These are phyloP conservation scores for Columbina picui DNA, from an alignment of 2,113 vertebrate genomes.

Conservation along the genomic window DNA sequence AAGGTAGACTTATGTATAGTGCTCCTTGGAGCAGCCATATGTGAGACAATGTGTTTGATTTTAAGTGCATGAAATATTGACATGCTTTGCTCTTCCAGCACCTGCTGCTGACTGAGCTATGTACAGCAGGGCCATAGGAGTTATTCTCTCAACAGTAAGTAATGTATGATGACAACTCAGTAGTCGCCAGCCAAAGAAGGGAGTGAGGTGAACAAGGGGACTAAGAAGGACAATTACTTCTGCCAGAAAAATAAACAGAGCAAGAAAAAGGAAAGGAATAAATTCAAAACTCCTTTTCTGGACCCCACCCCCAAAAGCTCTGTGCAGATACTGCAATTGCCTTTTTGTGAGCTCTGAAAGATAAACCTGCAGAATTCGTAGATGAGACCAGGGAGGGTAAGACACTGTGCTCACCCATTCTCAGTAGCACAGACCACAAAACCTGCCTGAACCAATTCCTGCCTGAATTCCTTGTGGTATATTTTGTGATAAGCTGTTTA, in stretches of 20 bases:
- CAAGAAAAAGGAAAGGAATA: neutral
- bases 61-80: conserved; percentile 59
- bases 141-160: conserved; percentile 48
- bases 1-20: neutral
- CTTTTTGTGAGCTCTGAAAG: neutral
- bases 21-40: conserved; percentile 12
- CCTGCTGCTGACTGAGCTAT: conserved; percentile 10
- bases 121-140: neutral
- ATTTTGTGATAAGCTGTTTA: neutral
- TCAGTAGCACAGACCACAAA: neutral
- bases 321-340: neutral
- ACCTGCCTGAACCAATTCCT: neutral
- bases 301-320: neutral
- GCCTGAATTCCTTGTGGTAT: neutral
- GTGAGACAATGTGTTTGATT: conserved; percentile 7
- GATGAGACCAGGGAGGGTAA: neutral
- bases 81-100: conserved; percentile 16
- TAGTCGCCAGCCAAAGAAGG: conserved; percentile 3
- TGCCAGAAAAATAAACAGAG: neutral
- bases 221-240: neutral
- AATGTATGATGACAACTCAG: conserved; percentile 50
- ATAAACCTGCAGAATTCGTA: neutral
- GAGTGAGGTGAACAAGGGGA: neutral
- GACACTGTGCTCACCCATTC: neutral
- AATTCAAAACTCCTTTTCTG: accelerated